phyloP scores from a whole-genome alignment of 2,888 invertebrate species.

The Masnerella sp. region DNA sequence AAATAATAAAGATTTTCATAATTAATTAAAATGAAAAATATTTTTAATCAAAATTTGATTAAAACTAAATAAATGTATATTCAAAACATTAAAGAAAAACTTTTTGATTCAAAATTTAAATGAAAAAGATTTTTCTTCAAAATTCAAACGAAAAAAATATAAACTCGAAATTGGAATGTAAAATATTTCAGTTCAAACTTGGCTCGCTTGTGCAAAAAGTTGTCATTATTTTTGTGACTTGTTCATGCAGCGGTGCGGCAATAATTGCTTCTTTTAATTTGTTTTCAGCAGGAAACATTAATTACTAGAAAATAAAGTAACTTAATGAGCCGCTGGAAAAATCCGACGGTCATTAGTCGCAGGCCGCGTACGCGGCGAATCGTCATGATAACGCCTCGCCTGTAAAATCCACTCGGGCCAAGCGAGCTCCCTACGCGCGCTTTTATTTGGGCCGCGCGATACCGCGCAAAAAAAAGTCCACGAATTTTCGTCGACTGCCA shows the following conservation, averaged over 20 bases:
- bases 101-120: too few relatives aligned
- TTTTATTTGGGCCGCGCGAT: slow-evolving; percentile 35
- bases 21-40: too few relatives aligned
- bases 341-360: slow-evolving; percentile 58
- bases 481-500: too few relatives aligned
- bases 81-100: too few relatives aligned
- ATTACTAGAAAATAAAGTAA: slow-evolving; percentile 55
- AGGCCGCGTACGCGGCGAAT: slow-evolving; percentile 35
- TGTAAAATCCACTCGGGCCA: slow-evolving; percentile 26
- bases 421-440: slow-evolving; percentile 24
- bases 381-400: slow-evolving; percentile 38
- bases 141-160: too few relatives aligned
- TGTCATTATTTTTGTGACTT: neutral
- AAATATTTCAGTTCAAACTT: too few relatives aligned
- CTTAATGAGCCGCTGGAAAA: slow-evolving; percentile 60
- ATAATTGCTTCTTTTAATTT: slow-evolving; percentile 53
- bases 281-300: slow-evolving; percentile 54
- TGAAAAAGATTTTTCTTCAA: too few relatives aligned
- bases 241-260: slow-evolving; percentile 15
- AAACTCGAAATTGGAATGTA: neutral
- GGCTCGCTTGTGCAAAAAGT: neutral
- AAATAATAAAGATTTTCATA: too few relatives aligned
- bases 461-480: too few relatives aligned
- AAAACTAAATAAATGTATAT: too few relatives aligned
- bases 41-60: too few relatives aligned